Percentiles rank a stretch among this genome's conserved stretches.
phyloP scores from a whole-genome alignment of 2,888 invertebrate genomes.

The Galerucella calmariensis region DNA sequence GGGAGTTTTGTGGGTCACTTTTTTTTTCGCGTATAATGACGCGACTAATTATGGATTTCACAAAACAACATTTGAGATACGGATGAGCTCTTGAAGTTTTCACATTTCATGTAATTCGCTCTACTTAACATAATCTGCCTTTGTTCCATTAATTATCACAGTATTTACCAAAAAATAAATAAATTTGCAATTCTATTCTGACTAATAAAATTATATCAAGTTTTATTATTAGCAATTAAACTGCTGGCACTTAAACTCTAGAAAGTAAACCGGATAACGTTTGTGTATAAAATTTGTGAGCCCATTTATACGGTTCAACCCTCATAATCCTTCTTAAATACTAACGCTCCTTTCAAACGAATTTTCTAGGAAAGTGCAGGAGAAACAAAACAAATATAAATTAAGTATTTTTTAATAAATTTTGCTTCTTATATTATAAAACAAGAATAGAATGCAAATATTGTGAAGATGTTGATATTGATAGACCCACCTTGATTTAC shows the following conservation, averaged over 20 bases:
- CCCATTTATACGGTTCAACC: constrained; percentile 53
- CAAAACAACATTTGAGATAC: too few species aligned
- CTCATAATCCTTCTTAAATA: constrained; percentile 54
- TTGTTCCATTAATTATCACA: neutral
- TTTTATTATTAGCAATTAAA: constrained; percentile 6
- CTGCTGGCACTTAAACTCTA: constrained; percentile 35
- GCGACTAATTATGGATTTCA: too few species aligned
- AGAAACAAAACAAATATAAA: constrained; percentile 28
- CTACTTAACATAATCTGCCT: too few species aligned
- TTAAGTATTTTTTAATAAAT: constrained; percentile 3
- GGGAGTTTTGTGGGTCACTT: too few species aligned
- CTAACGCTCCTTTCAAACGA: constrained; percentile 48
- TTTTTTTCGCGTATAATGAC: too few species aligned
- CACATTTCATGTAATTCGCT: too few species aligned
- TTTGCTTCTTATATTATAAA: neutral
- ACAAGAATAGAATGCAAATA: neutral
- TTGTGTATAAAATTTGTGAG: constrained; percentile 52
- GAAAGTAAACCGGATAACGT: constrained; percentile 52
- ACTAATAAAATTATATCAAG: constrained; percentile 8
- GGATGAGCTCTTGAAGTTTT: too few species aligned
- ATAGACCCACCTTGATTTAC: too few species aligned
- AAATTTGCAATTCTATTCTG: constrained; percentile 1
- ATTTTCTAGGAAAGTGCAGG: constrained; percentile 42
- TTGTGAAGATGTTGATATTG: neutral
- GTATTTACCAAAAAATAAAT: neutral